Evolutionary conservation across 2,888 invertebrate genomes (phyloP).

Genomic region (Sarcophaga rosellei): DNA sequence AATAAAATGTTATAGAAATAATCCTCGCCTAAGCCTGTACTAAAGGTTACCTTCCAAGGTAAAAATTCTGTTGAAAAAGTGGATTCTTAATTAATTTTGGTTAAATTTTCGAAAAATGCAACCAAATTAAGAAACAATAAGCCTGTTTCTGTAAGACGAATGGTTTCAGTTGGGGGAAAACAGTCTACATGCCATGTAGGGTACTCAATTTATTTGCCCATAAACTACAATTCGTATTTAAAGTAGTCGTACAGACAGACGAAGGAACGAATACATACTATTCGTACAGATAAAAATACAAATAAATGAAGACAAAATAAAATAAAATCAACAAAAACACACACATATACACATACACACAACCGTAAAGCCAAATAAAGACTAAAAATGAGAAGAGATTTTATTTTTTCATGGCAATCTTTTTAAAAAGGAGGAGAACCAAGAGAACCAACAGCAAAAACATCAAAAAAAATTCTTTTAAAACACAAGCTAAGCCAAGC

Average conservation of each 20-base stretch:
- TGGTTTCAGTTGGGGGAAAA: no score
- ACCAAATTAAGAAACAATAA: no score
- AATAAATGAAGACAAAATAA: conserved; percentile 43
- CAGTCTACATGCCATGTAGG: no score
- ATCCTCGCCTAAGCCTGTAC: no score
- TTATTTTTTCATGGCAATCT: background rate
- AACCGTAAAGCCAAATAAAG: background rate
- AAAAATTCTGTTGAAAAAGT: no score
- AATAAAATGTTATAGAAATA: no score
- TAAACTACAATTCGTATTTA: conserved; percentile 40
- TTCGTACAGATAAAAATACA: conserved; percentile 46
- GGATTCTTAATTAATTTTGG: no score
- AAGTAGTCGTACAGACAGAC: conserved; percentile 18
- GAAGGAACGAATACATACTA: background rate
- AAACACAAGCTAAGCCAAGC: conserved; percentile 8
- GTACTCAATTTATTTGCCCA: conserved; percentile 32
- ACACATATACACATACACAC: background rate
- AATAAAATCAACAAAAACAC: background rate
- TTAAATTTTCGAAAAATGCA: no score
- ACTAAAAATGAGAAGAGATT: conserved; percentile 1
- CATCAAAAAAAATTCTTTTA: background rate
- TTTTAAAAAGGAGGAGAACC: conserved; percentile 4
- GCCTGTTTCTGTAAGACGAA: no score
- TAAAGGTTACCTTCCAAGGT: no score
- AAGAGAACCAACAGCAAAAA: conserved; percentile 22